Evolutionary conservation across 2,113 vertebrate genomes (phyloP).

Genomic region (Thomomys bottae): DNA sequence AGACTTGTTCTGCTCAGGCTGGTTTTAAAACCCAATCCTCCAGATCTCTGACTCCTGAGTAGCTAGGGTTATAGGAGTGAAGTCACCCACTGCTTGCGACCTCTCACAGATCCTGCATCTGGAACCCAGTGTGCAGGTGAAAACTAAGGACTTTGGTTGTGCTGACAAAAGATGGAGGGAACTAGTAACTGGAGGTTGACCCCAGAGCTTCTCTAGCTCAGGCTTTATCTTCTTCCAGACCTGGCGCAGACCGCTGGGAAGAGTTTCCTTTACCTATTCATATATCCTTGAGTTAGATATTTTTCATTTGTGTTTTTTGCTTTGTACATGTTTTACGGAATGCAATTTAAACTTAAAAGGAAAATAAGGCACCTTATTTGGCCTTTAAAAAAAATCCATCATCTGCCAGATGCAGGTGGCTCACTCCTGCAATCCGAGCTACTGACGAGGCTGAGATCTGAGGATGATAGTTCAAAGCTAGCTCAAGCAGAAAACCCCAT

Average conservation of each 20-base stretch:
- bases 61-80: too few species aligned
- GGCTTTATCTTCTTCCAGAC: not conserved
- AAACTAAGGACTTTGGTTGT: not conserved
- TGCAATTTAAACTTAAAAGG: not conserved
- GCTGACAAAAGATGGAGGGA: not conserved
- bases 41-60: too few species aligned
- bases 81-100: too few species aligned
- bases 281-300: not conserved
- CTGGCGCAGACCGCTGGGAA: fast-evolving
- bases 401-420: too few species aligned
- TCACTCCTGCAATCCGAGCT: too few species aligned
- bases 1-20: too few species aligned
- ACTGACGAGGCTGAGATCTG: too few species aligned
- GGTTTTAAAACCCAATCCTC: too few species aligned
- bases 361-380: not conserved
- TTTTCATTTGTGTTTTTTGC: not conserved
- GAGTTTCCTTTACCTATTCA: not conserved
- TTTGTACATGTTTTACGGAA: not conserved
- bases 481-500: too few species aligned
- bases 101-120: not conserved
- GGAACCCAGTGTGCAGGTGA: not conserved
- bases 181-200: not conserved
- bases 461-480: too few species aligned
- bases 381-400: not conserved
- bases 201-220: not conserved